Evolutionary conservation across 2,113 vertebrate species (phyloP).

Genomic region (Tenebrosternarchus preto): DNA sequence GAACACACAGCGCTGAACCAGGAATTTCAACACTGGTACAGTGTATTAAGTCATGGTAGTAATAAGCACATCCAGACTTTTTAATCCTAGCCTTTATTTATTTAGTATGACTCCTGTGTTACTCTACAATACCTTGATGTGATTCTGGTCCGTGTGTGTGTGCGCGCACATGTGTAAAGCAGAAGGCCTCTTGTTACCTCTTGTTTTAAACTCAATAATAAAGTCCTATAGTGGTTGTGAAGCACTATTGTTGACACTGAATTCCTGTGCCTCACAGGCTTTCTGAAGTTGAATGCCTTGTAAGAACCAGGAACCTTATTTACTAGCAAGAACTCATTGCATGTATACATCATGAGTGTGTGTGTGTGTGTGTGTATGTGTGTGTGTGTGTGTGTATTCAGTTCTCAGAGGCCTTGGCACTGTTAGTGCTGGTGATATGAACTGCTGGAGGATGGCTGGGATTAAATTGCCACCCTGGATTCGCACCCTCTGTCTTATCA

Average conservation of each 20-base stretch:
- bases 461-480: slow-evolving; percentile 55
- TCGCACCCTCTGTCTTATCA: slow-evolving; percentile 56
- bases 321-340: slow-evolving; percentile 31
- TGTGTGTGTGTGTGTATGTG: slow-evolving; percentile 42
- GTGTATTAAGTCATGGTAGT: not conserved
- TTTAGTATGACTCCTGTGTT: not conserved
- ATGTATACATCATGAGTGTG: slow-evolving; percentile 23
- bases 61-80: not conserved
- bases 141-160: not conserved
- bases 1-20: not conserved
- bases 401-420: slow-evolving; percentile 31
- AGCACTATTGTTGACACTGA: slow-evolving; percentile 35
- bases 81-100: not conserved
- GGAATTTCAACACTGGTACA: not conserved
- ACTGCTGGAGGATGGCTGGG: slow-evolving; percentile 44
- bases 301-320: slow-evolving; percentile 43
- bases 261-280: slow-evolving; percentile 24
- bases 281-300: slow-evolving; percentile 44
- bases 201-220: slow-evolving; percentile 16
- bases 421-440: slow-evolving; percentile 44
- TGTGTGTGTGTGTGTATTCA: not conserved
- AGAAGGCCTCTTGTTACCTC: not conserved
- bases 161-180: not conserved
- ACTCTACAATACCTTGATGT: not conserved
- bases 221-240: slow-evolving; percentile 8